Evolutionary conservation across 2,888 invertebrate genomes (phyloP), one percentile per base, ranked within the genome.

Genomic region (Nymphalis polychloros): DNA sequence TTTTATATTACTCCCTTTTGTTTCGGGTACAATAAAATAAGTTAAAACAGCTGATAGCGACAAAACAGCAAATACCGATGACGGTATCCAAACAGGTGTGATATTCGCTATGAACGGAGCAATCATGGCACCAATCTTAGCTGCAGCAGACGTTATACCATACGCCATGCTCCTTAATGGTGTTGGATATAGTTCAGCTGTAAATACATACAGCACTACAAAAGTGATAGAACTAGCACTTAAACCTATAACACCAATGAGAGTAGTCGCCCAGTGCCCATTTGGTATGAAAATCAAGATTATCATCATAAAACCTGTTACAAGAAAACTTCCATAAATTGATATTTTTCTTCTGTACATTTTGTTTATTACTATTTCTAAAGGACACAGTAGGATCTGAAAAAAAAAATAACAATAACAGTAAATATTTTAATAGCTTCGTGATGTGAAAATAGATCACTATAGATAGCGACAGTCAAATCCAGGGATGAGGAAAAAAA

Each of bases 181-280:
- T 0, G 88, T 88, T 6, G 88, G 87, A 69, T 81, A 88, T n/a
- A 87, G 67, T 66, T 88, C 88, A 8, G 83, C 81, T 0, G 77
- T 79, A 48, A 81, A 81, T 13, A 87, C 74, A 66, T 83, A 85
- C 1, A 81, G 59, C 0, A 84, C 68, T 13, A 74, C 60, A 31
- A 82, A 86, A 0, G 76, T 75, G 0, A 76, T 61, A 20, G 70
- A 78, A 0, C 76, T 63, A 2, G 78, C 75, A 20, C 74, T 63
- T 0, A 79, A 75, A 8, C 82, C 86, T 2, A 82, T 63, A 0
- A 81, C 67, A 6, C 81, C 84, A 0, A 84, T 64, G 3, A 78
- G 17, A 0, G 77, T 75, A 6, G 81, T 78, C 2, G 75, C 63
- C 78, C 80, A 80, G 4, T 81, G 79, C 0, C 73, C 78, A 8